These are phyloP conservation scores for Plebejus argus DNA, from an alignment of 2,888 invertebrate genomes.

Conservation along the genomic window DNA sequence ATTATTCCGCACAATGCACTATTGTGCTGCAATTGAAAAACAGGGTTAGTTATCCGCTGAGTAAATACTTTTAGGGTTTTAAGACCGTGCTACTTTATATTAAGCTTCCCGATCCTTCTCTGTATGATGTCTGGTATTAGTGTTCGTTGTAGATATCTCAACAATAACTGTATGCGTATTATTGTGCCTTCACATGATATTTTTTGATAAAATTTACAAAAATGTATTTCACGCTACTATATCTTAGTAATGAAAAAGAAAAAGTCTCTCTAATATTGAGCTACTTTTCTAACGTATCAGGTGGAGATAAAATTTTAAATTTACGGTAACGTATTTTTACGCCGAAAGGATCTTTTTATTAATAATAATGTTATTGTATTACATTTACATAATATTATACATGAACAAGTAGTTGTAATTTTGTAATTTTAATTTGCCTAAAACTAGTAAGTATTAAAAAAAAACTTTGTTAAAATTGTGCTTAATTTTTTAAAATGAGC, in stretches of 20 bases:
- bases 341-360: no score
- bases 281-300: background rate
- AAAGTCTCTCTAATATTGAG: background rate
- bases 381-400: no score
- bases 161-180: background rate
- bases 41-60: no score
- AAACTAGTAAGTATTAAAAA: background rate
- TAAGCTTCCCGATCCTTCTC: background rate
- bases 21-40: no score
- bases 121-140: background rate
- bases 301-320: background rate
- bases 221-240: background rate
- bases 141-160: background rate
- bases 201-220: background rate
- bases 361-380: no score
- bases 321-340: no score
- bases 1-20: no score
- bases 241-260: background rate
- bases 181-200: slow-evolving; percentile 4
- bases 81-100: background rate
- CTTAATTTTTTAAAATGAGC: background rate
- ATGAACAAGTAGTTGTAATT: no score
- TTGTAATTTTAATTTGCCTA: background rate
- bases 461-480: background rate
- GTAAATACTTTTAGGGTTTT: no score